Base-by-base conservation (phyloP, 2,797 vertebrate genomes). In the Heliangelus exortis region DNA sequence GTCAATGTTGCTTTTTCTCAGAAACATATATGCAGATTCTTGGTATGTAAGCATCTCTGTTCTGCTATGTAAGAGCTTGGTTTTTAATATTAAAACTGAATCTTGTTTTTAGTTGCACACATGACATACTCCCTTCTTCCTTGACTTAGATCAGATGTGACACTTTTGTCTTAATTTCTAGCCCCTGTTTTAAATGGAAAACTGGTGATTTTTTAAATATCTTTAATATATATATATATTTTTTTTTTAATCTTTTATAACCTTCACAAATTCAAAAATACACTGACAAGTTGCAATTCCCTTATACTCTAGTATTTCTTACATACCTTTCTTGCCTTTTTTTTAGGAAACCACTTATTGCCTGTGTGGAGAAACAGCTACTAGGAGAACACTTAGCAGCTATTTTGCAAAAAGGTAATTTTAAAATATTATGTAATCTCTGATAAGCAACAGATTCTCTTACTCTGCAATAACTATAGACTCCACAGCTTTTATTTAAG, bases 381-480 rank as follows among this genome's bases (percentile, higher is more conserved):
- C 92, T 98, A 69, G 98, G 98, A 93, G 98, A 98, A 63, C 98
- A 98, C 48, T 93, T 98, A 87, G 77, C 97, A 78, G 98, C 98
- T 41, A 98, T 98, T 96, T 97, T 98, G 69, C 98, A 98, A 89
- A 98, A 98, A 98, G 98, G 98, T 98, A 92, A 66, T 75, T 67
- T 90, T 23, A 14, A 0, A 1, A 85, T 43, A 8, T 21, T 59
- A 33, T 53, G 10, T 54, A 31, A 43, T 62, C 13, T 68, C 19
- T 11, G 7, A 21, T 90, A 59, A 69, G 36, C 29, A 59, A 8
- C 67, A 34, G 51, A 57, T 73, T 84, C 20, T 90, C 8, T 19
- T 63, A 54, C 14, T 85, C 58, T 80, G 41, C 20, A 53, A 6
- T 74, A 77, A 41, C 33, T 61, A 3, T 43, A 57, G 36, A 77